Evolutionary conservation across 2,888 invertebrate genomes (phyloP), one percentile per base, ranked within the genome.

Genomic region (Mimumesa dahlbomi): DNA sequence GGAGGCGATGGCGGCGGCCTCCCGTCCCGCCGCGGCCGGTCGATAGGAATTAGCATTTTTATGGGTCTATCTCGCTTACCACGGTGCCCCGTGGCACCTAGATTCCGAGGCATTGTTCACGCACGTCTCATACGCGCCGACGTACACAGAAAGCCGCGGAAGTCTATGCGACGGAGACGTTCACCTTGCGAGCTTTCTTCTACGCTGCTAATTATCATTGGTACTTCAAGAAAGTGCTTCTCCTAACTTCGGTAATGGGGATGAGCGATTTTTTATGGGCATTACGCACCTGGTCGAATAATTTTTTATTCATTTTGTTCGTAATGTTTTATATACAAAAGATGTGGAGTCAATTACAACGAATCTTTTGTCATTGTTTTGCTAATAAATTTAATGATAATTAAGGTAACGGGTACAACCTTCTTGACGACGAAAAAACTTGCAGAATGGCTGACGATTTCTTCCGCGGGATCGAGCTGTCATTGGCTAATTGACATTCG

Each of bases 41-140:
- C 89, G 89, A 89, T 89, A 87, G 85, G 85, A 87, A 89, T 89
- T 89, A 89, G 88, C 89, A 89, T 89, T 89, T 89, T 89, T 89
- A 89, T 89, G 89, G 89, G 88, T 89, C 88, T 89, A 89, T 88
- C 89, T 86, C 85, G 86, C 86, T 87, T 88, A 87, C 86, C 78
- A 85, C 84, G 75, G 77, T 83, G 84, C 83, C 83, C 83, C 83
- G 83, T 85, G 83, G 78, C 85, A 85, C 86, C 85, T 84, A 82
- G 83, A 85, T 87, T 84, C 86, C 82, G 86, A 82, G 82, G 73
- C 79, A 80, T 81, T 82, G 84, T 83, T 82, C 82, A 77, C 85
- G 81, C 82, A 80, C 82, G 77, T 66, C 68, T 68, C 78, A 75
- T 42, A 36, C 48, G 40, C 52, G 57, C n/a, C 46, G 52, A 45